Conservation (phyloP, 2,113 vertebrate species). For the Oncorhynchus masou region DNA sequence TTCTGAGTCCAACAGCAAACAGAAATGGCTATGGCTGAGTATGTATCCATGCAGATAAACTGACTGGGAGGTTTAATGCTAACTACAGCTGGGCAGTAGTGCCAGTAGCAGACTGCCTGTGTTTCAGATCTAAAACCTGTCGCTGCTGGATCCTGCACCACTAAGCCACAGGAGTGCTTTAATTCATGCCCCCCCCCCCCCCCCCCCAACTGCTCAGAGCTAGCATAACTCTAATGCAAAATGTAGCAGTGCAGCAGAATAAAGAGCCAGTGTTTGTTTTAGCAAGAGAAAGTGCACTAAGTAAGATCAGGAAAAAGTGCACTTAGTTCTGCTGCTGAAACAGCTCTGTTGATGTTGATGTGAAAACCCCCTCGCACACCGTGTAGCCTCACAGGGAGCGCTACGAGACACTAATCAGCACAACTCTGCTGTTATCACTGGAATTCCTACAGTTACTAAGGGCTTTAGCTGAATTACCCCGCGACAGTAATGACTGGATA, state of each 20-base stretch:
- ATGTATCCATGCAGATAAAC: slow-evolving; percentile 31
- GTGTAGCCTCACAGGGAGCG: background rate
- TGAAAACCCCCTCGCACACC: slow-evolving; percentile 22
- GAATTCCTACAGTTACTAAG: no score
- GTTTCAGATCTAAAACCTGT: slow-evolving; percentile 56
- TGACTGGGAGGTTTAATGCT: background rate
- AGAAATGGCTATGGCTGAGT: background rate
- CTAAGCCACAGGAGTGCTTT: slow-evolving; percentile 52
- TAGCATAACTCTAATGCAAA: slow-evolving; percentile 59
- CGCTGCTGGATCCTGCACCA: slow-evolving; percentile 57
- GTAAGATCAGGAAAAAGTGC: background rate
- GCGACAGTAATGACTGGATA: no score
- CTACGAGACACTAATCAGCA: no score
- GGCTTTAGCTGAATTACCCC: no score
- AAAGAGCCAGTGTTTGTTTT: slow-evolving; percentile 61
- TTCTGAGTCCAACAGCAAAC: no score
- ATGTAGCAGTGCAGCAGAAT: slow-evolving; percentile 65
- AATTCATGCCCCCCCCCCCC: slow-evolving; percentile 57
- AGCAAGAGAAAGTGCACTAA: slow-evolving; percentile 15
- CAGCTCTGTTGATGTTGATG: no score
- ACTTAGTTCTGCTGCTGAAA: background rate
- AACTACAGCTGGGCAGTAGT: background rate
- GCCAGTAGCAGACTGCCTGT: slow-evolving; percentile 17
- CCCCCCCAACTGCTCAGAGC: slow-evolving; percentile 57
- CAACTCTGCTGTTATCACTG: no score